phyloP scores from a whole-genome alignment of 2,888 invertebrate genomes.

The Hemaris fuciformis region DNA sequence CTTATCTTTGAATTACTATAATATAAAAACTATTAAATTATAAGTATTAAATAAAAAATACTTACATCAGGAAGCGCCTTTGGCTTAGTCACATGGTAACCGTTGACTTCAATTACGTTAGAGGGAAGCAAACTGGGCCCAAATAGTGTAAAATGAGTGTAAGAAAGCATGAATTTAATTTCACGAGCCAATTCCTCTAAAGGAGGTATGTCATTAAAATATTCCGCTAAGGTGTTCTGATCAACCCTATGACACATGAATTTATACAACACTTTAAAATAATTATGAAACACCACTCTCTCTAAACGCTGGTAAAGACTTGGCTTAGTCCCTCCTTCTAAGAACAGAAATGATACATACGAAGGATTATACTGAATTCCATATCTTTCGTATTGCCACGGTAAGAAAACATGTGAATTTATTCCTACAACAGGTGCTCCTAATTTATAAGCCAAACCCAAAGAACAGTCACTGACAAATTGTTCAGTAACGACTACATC shows the following conservation, averaged over 20 bases:
- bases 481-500: constrained; percentile 82
- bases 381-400: constrained; percentile 79
- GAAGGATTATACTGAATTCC: constrained; percentile 82
- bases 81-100: constrained; percentile 72
- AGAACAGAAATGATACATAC: constrained; percentile 75
- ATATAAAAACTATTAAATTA: neutral
- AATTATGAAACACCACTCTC: constrained; percentile 53
- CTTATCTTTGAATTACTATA: neutral
- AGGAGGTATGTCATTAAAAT: constrained; percentile 73
- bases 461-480: constrained; percentile 82
- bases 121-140: constrained; percentile 78
- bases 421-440: constrained; percentile 79
- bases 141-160: constrained; percentile 78
- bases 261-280: constrained; percentile 35
- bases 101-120: constrained; percentile 82
- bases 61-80: constrained; percentile 64
- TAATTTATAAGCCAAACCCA: constrained; percentile 81
- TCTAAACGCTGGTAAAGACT: constrained; percentile 71
- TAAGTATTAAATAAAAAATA: constrained; percentile 13
- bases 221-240: constrained; percentile 49
- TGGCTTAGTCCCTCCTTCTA: constrained; percentile 74
- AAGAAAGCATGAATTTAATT: constrained; percentile 78
- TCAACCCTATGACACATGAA: constrained; percentile 40
- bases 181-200: constrained; percentile 73
- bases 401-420: constrained; percentile 79